Evolutionary conservation across 2,797 vertebrate species (phyloP).

Genomic region (Hafferia zeledoni): DNA sequence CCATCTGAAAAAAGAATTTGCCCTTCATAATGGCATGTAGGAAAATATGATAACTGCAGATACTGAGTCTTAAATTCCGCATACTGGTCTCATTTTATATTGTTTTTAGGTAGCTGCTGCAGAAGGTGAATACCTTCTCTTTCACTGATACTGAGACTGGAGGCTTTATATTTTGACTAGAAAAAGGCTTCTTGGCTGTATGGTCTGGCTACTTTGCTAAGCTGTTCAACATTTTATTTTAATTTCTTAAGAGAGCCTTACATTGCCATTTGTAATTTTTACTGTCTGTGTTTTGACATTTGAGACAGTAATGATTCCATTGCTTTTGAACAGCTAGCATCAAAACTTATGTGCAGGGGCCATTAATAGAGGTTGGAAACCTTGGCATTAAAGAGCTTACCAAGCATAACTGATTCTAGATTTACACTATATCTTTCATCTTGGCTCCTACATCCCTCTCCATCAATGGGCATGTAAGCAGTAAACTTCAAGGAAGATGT

Average conservation of each 20-base stretch:
- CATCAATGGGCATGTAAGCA: neutral
- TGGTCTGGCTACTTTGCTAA: neutral
- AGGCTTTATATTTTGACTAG: neutral
- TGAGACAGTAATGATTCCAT: neutral
- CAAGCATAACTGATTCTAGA: neutral
- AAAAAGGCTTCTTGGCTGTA: neutral
- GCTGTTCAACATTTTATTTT: neutral
- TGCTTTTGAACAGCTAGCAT: neutral
- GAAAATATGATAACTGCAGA: neutral
- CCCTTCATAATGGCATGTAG: neutral
- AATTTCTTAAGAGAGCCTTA: neutral
- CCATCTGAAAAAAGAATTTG: neutral
- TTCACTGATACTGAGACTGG: neutral
- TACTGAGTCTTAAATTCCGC: neutral
- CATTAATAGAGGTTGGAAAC: neutral
- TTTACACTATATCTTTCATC: neutral
- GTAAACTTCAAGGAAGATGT: neutral
- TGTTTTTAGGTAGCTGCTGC: neutral
- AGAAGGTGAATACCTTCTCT: neutral
- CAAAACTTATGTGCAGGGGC: neutral
- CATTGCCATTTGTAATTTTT: neutral
- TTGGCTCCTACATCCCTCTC: neutral
- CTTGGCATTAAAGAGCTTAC: neutral
- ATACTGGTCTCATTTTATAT: neutral
- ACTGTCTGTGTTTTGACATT: neutral